phyloP scores from a whole-genome alignment of 2,888 invertebrate species.

The Nephrotoma guestfalica region DNA sequence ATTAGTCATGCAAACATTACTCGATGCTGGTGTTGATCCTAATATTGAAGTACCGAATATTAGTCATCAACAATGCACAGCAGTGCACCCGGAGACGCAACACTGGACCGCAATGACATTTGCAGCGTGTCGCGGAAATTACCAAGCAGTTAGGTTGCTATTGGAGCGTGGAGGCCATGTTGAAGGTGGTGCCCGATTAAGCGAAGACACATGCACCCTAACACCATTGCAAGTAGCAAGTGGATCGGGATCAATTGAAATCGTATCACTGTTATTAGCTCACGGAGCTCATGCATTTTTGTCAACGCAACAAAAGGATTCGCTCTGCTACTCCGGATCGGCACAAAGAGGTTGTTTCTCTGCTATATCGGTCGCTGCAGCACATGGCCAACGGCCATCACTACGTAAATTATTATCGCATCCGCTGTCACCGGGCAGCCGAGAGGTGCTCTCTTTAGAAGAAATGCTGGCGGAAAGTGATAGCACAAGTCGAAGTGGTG shows the following conservation, averaged over 20 bases:
- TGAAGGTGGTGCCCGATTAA: conserved; percentile 70
- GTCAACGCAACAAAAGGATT: conserved; percentile 68
- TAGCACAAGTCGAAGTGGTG: conserved; percentile 22
- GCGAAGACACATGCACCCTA: conserved; percentile 73
- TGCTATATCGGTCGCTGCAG: conserved; percentile 78
- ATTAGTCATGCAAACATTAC: conserved; percentile 50
- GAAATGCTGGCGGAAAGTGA: conserved; percentile 82
- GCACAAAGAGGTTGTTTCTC: conserved; percentile 74
- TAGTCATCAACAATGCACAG: conserved; percentile 31
- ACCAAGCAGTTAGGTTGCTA: conserved; percentile 48
- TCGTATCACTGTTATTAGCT: conserved; percentile 62
- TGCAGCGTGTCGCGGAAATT: conserved; percentile 44
- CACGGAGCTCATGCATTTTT: conserved; percentile 82
- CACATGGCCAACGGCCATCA: conserved; percentile 69
- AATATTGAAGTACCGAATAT: conserved; percentile 59
- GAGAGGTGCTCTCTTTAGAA: conserved; percentile 70
- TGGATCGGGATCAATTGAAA: conserved; percentile 64
- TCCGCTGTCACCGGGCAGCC: conserved; percentile 47
- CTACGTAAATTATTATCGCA: conserved; percentile 65
- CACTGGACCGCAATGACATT: conserved; percentile 85
- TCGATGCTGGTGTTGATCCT: conserved; percentile 70
- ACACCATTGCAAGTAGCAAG: conserved; percentile 81
- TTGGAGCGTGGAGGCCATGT: conserved; percentile 69
- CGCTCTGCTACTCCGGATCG: conserved; percentile 71
- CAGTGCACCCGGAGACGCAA: conserved; percentile 51